Base-by-base conservation (phyloP, 2,888 invertebrate species). In the Oligia strigilis region DNA sequence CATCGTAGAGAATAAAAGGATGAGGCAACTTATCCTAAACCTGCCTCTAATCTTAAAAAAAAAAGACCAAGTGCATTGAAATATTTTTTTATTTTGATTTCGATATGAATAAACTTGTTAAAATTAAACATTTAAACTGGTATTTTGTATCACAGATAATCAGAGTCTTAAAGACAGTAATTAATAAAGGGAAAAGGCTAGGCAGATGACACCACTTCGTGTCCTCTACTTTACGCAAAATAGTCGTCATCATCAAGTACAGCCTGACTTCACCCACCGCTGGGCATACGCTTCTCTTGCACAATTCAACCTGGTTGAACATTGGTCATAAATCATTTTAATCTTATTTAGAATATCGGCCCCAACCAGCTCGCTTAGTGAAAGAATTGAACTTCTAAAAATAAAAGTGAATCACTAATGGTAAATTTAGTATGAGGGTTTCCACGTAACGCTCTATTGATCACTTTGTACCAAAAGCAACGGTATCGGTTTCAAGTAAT, bases 341-440 rank as follows among this genome's bases (percentile, higher is more conserved):
- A 19, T 19, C 36, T 19, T 36, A 64, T 13, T 62, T n/a, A 29
- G 62, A 62, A 62, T 14, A 62, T 29, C 14, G 29, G 29, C 17
- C 17, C 29, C 36, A 19, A 40, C 19, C 17, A 65, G 29, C 17
- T 29, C 6, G 17, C 8, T 19, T 36, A 17, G 19, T 64, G 64
- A 36, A 36, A 64, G 8, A 64, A 64, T 8, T 29, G 19, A 40
- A 40, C 11, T 65, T 13, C 65, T 64, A 36, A 36, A 64, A 65
- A 40, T 19, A 65, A 19, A 65, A 40, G 19, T 65, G 36, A 65
- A 65, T 40, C 64, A 40, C 19, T 40, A 23, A 40, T 75, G 52
- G 13, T 74, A 69, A 69, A 75, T 75, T 43, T 55, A 69, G 55
- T 70, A 70, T 43, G n/a, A 19, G 40, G 19, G 19, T 29, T 64